These are phyloP conservation scores for Sphinx pinastri DNA, from an alignment of 2,888 invertebrate genomes.

Conservation along the genomic window DNA sequence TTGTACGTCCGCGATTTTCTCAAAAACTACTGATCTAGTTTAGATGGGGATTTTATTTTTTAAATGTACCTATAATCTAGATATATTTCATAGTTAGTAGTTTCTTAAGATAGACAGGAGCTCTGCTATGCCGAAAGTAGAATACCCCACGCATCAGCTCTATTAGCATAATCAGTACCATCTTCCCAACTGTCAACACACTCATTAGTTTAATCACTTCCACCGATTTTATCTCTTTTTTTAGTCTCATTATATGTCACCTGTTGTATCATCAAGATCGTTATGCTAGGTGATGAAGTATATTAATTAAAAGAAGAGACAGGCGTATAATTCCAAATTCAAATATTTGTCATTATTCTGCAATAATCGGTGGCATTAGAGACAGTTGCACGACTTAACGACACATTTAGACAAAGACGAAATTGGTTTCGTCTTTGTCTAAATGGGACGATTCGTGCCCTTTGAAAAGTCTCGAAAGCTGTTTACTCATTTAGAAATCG, in stretches of 20 bases:
- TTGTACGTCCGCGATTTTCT: too few relatives aligned
- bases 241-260: neutral
- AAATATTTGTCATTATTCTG: conserved; percentile 3
- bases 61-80: too few relatives aligned
- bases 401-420: neutral
- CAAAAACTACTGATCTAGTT: too few relatives aligned
- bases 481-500: neutral
- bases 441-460: neutral
- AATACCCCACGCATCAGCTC: neutral
- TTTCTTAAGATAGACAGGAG: too few relatives aligned
- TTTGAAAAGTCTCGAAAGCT: neutral
- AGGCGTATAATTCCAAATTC: neutral
- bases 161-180: neutral
- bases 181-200: neutral
- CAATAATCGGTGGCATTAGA: neutral
- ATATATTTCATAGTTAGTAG: too few relatives aligned
- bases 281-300: neutral
- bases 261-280: neutral
- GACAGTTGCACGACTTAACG: neutral
- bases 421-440: too few relatives aligned
- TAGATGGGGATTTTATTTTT: too few relatives aligned
- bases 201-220: conserved; percentile 17
- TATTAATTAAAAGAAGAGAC: neutral
- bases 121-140: neutral
- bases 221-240: conserved; percentile 4